phyloP scores from a whole-genome alignment of 2,113 vertebrate genomes.

The Ailurus styani region DNA sequence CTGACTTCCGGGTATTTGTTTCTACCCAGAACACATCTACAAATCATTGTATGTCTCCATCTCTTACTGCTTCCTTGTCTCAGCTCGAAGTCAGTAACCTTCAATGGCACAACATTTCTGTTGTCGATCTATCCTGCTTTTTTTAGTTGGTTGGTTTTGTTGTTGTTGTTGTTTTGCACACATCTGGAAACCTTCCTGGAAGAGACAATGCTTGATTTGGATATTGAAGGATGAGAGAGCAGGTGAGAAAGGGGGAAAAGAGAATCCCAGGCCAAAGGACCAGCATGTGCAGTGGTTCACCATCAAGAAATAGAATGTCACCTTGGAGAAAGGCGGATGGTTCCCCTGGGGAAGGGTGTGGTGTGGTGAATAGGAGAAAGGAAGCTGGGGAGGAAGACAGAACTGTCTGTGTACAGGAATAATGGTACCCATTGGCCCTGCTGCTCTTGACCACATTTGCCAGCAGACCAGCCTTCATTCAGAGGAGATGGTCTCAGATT shows the following conservation, averaged over 20 bases:
- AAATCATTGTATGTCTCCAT: not conserved
- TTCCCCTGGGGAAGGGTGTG: not conserved
- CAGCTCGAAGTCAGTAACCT: not conserved
- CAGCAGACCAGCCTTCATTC: not conserved
- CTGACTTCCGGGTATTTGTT: not conserved
- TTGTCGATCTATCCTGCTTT: not conserved
- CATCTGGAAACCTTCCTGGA: not conserved
- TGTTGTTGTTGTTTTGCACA: not conserved
- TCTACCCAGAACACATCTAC: not conserved
- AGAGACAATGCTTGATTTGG: not conserved
- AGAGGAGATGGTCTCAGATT: not conserved
- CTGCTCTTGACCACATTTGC: not conserved
- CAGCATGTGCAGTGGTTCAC: not conserved
- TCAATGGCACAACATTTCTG: not conserved
- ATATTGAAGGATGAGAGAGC: not conserved
- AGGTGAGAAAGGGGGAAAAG: not conserved
- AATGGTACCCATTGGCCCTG: not conserved
- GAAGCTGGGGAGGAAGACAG: not conserved
- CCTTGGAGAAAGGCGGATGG: not conserved
- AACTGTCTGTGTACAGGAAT: not conserved
- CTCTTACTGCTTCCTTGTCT: not conserved
- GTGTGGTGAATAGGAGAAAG: not conserved
- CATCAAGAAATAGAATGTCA: not conserved
- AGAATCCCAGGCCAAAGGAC: not conserved
- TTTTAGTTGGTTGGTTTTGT: not conserved